These are phyloP conservation scores for Plebejus argus DNA, from an alignment of 2,888 invertebrate species.

Conservation along the genomic window DNA sequence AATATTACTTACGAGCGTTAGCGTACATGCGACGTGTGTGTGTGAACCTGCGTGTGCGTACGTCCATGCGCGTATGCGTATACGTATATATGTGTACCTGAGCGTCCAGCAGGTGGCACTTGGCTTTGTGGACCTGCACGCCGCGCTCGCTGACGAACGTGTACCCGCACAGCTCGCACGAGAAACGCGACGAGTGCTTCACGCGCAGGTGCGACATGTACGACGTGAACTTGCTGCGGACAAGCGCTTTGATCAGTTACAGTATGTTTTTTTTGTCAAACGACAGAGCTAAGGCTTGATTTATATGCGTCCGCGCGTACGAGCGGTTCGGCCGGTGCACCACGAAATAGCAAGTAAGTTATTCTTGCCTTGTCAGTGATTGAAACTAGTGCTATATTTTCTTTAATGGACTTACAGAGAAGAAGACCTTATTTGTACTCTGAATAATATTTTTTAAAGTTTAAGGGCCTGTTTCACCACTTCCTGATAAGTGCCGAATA, in stretches of 20 bases:
- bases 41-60: not conserved
- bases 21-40: too few species aligned
- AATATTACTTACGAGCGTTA: not conserved
- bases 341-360: too few species aligned
- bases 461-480: too few species aligned
- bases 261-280: not conserved
- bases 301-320: too few species aligned
- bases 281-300: too few species aligned
- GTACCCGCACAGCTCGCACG: conserved; percentile 47
- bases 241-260: not conserved
- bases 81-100: not conserved
- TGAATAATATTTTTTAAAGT: too few species aligned
- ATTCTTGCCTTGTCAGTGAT: too few species aligned
- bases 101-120: conserved; percentile 25
- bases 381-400: too few species aligned
- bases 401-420: too few species aligned
- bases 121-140: conserved; percentile 44
- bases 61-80: not conserved
- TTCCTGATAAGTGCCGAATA: too few species aligned
- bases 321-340: too few species aligned
- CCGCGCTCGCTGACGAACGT: conserved; percentile 49
- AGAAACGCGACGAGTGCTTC: conserved; percentile 48
- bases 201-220: conserved; percentile 48
- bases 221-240: conserved; percentile 45
- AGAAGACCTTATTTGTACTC: too few species aligned